Evolutionary conservation across 2,888 invertebrate species (phyloP).

Genomic region (Lasiommata megera): DNA sequence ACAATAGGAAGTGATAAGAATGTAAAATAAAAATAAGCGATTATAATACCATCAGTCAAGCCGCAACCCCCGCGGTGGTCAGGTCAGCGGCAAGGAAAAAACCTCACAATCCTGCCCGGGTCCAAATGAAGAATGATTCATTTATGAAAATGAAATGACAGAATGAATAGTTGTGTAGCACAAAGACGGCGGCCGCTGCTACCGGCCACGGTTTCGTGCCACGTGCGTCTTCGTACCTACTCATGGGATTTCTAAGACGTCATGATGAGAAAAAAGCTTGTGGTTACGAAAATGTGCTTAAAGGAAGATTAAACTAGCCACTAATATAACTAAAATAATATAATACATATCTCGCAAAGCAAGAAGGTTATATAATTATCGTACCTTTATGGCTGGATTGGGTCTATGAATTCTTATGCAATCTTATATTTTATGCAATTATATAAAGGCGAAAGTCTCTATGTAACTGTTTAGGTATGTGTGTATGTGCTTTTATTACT

Average conservation of each 20-base stretch:
- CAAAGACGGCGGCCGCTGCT: conserved; percentile 63
- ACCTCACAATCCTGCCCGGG: conserved; percentile 61
- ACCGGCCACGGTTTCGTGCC: conserved; percentile 64
- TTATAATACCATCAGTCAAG: conserved; percentile 78
- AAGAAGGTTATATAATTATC: no score
- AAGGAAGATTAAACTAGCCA: no score
- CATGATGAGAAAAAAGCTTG: conserved; percentile 1
- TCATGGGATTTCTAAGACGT: conserved; percentile 23
- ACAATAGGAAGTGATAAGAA: conserved; percentile 64
- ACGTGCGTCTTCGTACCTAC: conserved; percentile 36
- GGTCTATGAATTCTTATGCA: no score
- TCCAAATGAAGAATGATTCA: conserved; percentile 80
- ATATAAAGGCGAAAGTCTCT: no score
- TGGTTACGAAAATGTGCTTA: no score
- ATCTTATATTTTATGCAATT: no score
- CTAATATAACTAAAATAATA: no score
- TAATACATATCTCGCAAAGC: no score
- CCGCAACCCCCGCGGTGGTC: conserved; percentile 72
- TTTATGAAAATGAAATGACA: conserved; percentile 81
- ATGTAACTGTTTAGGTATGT: no score
- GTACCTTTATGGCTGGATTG: no score
- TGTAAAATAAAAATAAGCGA: conserved; percentile 79
- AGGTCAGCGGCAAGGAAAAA: conserved; percentile 74
- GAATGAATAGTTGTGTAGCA: conserved; percentile 72
- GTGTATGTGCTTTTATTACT: no score